Evolutionary conservation across 2,888 invertebrate species (phyloP).

Genomic region (Leptinotarsa tumamoca): DNA sequence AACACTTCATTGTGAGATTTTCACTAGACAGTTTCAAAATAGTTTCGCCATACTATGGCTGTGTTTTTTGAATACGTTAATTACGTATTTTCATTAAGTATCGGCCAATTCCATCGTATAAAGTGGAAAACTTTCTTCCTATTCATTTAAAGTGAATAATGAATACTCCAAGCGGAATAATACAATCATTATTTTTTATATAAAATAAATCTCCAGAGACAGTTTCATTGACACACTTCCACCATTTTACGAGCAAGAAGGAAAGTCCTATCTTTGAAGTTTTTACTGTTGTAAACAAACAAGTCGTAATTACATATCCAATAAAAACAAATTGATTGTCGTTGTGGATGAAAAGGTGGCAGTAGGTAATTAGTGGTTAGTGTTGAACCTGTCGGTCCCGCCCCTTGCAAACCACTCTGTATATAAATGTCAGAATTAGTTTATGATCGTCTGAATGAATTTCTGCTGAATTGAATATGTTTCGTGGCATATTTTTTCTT

Average conservation of each 20-base stretch:
- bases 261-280: background rate
- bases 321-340: constrained; percentile 10
- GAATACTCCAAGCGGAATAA: background rate
- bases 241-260: background rate
- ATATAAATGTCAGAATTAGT: constrained; percentile 8
- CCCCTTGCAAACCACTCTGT: constrained; percentile 6
- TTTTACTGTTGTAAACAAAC: background rate
- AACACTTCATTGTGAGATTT: no score
- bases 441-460: background rate
- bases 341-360: constrained; percentile 1
- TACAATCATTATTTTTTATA: background rate
- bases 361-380: background rate
- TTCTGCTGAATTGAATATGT: no score
- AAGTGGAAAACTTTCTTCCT: no score
- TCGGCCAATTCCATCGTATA: no score
- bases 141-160: no score
- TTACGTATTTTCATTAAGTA: no score
- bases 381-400: background rate
- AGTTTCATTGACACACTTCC: background rate
- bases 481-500: no score
- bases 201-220: background rate
- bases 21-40: no score
- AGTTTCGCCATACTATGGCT: no score
- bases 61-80: no score
- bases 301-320: background rate